phyloP scores from a whole-genome alignment of 2,797 vertebrate species.

The Anabacerthia variegaticeps region DNA sequence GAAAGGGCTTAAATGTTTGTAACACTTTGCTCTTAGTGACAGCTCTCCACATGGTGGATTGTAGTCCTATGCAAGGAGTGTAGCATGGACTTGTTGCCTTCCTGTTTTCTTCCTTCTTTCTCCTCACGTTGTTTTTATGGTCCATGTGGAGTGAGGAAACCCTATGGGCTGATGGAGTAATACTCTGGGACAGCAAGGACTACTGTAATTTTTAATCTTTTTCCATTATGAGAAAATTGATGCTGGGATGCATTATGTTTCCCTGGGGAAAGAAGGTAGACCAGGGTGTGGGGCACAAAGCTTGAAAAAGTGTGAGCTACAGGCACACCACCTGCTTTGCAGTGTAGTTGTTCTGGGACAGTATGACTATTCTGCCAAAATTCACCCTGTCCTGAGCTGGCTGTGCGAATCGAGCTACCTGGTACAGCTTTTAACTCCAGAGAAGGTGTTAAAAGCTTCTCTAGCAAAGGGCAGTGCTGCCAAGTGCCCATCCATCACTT shows the following conservation, averaged over 20 bases:
- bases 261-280: background rate
- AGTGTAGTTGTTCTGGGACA: background rate
- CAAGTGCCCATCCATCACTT: background rate
- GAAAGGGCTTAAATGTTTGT: background rate
- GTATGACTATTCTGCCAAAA: background rate
- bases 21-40: background rate
- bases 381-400: background rate
- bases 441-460: background rate
- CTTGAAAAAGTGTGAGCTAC: background rate
- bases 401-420: background rate
- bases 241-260: fast-evolving
- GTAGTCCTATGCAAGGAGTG: fast-evolving
- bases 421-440: background rate
- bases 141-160: background rate
- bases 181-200: background rate
- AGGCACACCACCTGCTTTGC: background rate
- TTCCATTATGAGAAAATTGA: background rate
- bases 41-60: background rate
- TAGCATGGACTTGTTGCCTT: background rate
- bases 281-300: background rate
- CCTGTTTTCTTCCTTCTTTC: background rate
- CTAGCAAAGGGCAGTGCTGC: background rate
- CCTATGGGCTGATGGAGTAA: background rate
- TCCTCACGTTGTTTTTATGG: background rate
- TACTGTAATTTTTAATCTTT: background rate